These are phyloP conservation scores for Glaucomys volans DNA, from an alignment of 2,113 vertebrate genomes.

Conservation along the genomic window DNA sequence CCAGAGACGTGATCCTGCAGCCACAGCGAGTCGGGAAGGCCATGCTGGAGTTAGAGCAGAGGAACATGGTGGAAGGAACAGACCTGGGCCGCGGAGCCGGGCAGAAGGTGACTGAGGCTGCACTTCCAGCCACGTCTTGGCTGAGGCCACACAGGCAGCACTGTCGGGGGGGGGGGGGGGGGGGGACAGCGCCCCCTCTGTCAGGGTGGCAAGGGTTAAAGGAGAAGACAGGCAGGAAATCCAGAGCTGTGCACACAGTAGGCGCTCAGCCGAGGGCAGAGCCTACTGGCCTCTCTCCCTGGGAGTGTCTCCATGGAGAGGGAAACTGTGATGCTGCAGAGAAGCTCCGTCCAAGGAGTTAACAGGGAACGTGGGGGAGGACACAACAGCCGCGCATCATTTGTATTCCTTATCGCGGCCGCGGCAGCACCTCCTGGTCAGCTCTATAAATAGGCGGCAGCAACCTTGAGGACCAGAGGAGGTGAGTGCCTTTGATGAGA, in stretches of 20 bases:
- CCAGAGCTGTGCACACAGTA: background rate
- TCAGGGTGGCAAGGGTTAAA: background rate
- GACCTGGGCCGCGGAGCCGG: fast-evolving
- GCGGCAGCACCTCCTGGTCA: conserved; percentile 64
- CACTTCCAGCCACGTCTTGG: background rate
- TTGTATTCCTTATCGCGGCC: conserved; percentile 56
- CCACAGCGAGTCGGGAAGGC: background rate
- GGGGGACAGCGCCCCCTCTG: background rate
- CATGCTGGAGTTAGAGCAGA: background rate
- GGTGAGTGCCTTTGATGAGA: conserved; percentile 64
- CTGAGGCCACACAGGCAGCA: background rate
- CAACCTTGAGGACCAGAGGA: conserved; percentile 74
- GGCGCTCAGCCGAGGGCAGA: background rate
- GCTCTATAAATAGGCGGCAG: conserved; percentile 78
- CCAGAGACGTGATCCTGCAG: background rate
- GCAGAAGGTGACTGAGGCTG: fast-evolving
- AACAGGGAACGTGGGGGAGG: too few species aligned
- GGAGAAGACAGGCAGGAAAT: fast-evolving
- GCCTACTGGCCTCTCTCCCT: background rate
- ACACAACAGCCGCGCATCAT: background rate
- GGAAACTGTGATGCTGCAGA: background rate
- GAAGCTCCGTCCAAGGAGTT: background rate
- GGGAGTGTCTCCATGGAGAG: fast-evolving
- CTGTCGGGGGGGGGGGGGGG: background rate
- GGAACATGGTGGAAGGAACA: background rate